Conservation (phyloP, 2,797 vertebrate species). For the Chanos chanos region DNA sequence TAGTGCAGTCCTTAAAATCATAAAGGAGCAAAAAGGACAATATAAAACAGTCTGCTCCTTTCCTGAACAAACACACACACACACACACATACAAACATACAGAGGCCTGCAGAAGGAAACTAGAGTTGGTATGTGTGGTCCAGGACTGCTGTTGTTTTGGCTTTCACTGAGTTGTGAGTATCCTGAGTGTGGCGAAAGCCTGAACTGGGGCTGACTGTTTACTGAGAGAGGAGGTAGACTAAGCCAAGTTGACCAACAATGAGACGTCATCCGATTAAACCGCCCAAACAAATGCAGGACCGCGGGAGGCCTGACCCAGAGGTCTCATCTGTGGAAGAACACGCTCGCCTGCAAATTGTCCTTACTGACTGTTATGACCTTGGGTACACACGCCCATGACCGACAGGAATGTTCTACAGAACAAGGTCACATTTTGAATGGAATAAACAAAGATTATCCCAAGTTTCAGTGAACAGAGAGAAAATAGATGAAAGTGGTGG, state of each 20-base stretch:
- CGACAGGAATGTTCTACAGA: background rate
- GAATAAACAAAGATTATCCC: background rate
- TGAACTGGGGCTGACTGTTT: conserved; percentile 9
- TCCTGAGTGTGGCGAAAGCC: conserved; percentile 12
- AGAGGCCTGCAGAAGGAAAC: background rate
- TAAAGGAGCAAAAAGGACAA: conserved; percentile 45
- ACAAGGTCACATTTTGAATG: background rate
- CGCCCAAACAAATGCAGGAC: conserved; percentile 11
- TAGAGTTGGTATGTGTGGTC: conserved; percentile 2
- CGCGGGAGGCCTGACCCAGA: background rate
- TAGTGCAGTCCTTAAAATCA: conserved; percentile 63
- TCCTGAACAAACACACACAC: background rate
- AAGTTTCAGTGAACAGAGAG: too few species aligned
- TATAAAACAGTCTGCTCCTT: background rate
- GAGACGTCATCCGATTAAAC: conserved; percentile 25
- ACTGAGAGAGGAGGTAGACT: background rate
- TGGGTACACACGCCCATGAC: background rate
- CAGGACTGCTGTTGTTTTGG: conserved; percentile 14
- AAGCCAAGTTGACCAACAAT: conserved; percentile 13
- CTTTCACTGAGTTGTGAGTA: conserved; percentile 15
- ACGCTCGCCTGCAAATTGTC: background rate
- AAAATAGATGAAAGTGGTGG: too few species aligned
- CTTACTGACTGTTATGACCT: background rate
- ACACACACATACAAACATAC: background rate
- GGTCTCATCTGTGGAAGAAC: conserved; percentile 5